A percentile compares a stretch with the other conserved stretches of the same genome.
phyloP scores from a whole-genome alignment of 2,888 invertebrate genomes.

The Callyntrura guangdongensis region DNA sequence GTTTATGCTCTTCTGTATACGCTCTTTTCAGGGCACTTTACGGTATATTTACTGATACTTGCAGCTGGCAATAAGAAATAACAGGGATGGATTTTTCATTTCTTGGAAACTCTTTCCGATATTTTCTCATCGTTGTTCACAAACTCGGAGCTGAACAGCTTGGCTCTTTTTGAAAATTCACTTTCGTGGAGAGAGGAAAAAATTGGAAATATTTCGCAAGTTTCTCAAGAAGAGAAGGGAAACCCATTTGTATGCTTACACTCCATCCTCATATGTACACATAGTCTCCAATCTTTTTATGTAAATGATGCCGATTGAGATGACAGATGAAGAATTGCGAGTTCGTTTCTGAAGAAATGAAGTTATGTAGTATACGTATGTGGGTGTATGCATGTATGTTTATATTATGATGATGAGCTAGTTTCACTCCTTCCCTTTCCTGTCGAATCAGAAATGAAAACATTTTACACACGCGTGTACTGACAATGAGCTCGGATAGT shows the following conservation, averaged over 20 bases:
- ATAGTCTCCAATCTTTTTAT: slow-evolving; percentile 45
- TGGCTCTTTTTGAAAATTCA: slow-evolving; percentile 16
- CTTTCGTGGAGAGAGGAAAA: neutral
- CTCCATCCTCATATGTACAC: neutral
- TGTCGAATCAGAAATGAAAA: slow-evolving; percentile 55
- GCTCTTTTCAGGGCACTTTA: too few relatives aligned
- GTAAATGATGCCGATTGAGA: slow-evolving; percentile 53
- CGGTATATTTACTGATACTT: too few relatives aligned
- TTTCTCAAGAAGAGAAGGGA: neutral
- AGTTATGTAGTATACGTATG: slow-evolving; percentile 4
- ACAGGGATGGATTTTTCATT: neutral
- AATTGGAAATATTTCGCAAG: neutral
- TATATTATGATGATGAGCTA: slow-evolving; percentile 52
- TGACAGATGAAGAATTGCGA: slow-evolving; percentile 71
- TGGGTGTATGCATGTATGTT: neutral
- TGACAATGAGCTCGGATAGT: slow-evolving; percentile 17
- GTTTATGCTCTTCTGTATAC: neutral
- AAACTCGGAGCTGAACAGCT: neutral
- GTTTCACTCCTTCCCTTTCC: neutral
- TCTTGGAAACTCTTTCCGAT: neutral
- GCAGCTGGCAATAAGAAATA: neutral
- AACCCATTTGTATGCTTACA: neutral
- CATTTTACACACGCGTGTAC: slow-evolving; percentile 47
- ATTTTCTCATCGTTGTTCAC: neutral
- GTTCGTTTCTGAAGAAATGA: slow-evolving; percentile 42